Percentiles rank a stretch among this genome's conserved stretches.
Evolutionary conservation across 2,888 invertebrate genomes (phyloP).

Genomic region (Tenthredo livida): DNA sequence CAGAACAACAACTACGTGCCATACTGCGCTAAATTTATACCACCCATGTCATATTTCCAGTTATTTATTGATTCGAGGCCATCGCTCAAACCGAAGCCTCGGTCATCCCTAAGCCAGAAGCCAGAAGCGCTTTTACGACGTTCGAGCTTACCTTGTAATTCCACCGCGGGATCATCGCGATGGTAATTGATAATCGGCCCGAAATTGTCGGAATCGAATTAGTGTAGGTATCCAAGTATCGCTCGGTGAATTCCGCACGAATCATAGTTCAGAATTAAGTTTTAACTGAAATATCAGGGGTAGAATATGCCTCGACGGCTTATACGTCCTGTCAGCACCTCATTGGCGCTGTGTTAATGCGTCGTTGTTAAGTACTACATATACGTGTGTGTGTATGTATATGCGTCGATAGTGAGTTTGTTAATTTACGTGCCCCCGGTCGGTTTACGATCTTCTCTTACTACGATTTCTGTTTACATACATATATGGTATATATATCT

Average conservation of each 20-base stretch:
- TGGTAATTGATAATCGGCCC: not conserved
- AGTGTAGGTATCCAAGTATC: no score
- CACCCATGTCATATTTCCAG: not conserved
- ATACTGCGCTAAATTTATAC: not conserved
- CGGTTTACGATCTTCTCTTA: constrained; percentile 59
- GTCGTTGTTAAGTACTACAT: constrained; percentile 27
- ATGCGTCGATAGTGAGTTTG: constrained; percentile 27
- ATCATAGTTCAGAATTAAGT: not conserved
- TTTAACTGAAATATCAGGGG: not conserved
- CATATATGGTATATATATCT: no score
- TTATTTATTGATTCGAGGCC: not conserved
- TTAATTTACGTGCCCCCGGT: constrained; percentile 60
- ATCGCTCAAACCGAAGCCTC: not conserved
- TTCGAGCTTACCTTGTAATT: not conserved
- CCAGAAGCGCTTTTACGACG: not conserved
- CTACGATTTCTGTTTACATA: constrained; percentile 66
- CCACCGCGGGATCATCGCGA: not conserved
- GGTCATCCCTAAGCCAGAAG: not conserved
- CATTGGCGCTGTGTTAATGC: constrained; percentile 58
- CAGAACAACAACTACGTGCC: not conserved
- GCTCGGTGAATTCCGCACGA: no score
- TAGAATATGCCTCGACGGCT: not conserved
- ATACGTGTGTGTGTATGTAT: constrained; percentile 45
- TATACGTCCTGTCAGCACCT: constrained; percentile 55
- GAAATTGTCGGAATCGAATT: not conserved